phyloP scores from a whole-genome alignment of 2,113 vertebrate genomes.

The Leptocoma aspasia region DNA sequence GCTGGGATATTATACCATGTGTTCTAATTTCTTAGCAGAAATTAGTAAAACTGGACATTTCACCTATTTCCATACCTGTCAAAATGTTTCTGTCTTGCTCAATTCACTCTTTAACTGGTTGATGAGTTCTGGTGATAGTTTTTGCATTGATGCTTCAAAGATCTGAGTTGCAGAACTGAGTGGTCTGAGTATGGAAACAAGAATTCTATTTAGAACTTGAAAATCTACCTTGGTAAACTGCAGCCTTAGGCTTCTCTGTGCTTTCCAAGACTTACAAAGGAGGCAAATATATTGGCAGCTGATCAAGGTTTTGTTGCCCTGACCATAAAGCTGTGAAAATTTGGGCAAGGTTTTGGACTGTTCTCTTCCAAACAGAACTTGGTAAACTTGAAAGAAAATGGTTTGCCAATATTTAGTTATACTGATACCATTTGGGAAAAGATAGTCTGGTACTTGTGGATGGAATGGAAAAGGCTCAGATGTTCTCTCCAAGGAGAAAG shows the following conservation, averaged over 20 bases:
- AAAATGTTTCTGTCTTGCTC: neutral
- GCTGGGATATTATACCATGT: neutral
- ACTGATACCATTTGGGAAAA: neutral
- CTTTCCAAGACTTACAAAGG: neutral
- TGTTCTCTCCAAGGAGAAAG: neutral
- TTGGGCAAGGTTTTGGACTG: neutral
- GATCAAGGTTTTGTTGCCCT: neutral
- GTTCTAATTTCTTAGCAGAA: neutral
- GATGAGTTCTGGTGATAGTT: neutral
- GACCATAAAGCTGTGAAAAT: neutral
- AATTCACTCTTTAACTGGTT: neutral
- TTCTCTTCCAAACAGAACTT: neutral
- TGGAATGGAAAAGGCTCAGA: neutral
- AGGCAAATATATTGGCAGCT: neutral
- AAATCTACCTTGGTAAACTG: neutral
- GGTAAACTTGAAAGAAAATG: neutral
- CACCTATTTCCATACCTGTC: neutral
- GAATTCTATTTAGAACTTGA: neutral
- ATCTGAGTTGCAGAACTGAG: neutral
- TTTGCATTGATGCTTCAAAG: neutral
- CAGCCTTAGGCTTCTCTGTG: neutral
- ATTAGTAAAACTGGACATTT: neutral
- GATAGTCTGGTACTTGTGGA: neutral
- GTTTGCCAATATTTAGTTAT: neutral
- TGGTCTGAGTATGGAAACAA: accelerated